phyloP scores from a whole-genome alignment of 2,797 vertebrate species.

The Phrynocephalus vlangalii region DNA sequence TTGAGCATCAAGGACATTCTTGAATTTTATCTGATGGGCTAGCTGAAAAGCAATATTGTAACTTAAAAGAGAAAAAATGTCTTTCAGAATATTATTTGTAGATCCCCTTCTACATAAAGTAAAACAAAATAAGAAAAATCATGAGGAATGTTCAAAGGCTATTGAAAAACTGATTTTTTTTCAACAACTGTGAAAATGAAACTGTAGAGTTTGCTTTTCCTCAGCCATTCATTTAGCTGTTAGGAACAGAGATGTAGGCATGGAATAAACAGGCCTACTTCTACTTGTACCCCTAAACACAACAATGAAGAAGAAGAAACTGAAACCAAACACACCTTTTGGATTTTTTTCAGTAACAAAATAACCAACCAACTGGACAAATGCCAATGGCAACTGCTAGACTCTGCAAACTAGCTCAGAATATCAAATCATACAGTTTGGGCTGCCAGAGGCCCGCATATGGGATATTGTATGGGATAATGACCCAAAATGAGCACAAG shows the following conservation, averaged over 20 bases:
- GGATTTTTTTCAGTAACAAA: conserved; percentile 61
- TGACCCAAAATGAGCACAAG: conserved; percentile 34
- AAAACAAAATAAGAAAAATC: neutral
- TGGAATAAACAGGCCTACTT: conserved; percentile 55
- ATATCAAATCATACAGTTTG: conserved; percentile 47
- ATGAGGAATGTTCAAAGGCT: neutral
- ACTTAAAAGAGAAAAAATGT: neutral
- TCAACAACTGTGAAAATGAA: conserved; percentile 20
- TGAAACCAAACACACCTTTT: conserved; percentile 43
- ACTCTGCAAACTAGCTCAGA: conserved; percentile 43
- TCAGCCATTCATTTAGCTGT: neutral
- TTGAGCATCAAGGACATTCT: neutral
- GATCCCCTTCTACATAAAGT: neutral
- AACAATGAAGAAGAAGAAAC: neutral
- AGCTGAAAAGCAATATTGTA: neutral
- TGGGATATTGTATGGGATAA: neutral
- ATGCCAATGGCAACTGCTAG: conserved; percentile 46
- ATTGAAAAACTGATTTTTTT: neutral
- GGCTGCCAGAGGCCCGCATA: conserved; percentile 24
- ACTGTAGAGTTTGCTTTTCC: neutral
- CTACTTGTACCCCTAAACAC: conserved; percentile 51
- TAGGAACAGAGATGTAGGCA: conserved; percentile 33
- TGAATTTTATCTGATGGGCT: neutral
- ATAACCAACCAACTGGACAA: conserved; percentile 56
- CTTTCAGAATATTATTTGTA: neutral